phyloP scores from a whole-genome alignment of 2,888 invertebrate species.

The Sthenelais limicola region DNA sequence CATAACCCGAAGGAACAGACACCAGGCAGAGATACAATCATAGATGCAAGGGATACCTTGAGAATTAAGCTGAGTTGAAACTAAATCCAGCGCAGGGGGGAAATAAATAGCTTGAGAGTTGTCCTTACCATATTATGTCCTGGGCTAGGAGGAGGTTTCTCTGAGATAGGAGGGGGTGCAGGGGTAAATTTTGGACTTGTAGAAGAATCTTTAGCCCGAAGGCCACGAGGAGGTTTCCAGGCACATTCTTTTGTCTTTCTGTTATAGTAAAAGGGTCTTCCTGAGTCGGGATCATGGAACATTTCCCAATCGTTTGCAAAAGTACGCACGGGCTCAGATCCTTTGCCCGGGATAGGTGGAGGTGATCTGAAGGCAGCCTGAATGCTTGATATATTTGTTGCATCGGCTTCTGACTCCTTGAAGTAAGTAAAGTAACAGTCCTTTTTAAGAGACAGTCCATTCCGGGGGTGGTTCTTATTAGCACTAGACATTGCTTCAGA shows the following conservation, averaged over 20 bases:
- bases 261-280: slow-evolving; percentile 70
- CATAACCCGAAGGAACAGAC: too few relatives aligned
- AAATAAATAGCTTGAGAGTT: too few relatives aligned
- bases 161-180: slow-evolving; percentile 11
- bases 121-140: too few relatives aligned
- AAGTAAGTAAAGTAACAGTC: too few relatives aligned
- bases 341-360: slow-evolving; percentile 16
- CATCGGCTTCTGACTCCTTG: slow-evolving; percentile 21
- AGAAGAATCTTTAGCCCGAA: slow-evolving; percentile 11
- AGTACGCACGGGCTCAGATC: slow-evolving; percentile 48
- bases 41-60: too few relatives aligned
- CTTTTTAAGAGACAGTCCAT: too few relatives aligned
- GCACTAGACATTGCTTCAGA: too few relatives aligned
- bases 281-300: slow-evolving; percentile 64
- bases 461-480: too few relatives aligned
- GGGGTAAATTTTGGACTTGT: background rate
- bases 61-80: too few relatives aligned
- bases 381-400: slow-evolving; percentile 10
- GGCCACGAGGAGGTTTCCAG: slow-evolving; percentile 71
- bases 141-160: slow-evolving; percentile 20
- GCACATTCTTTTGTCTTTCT: slow-evolving; percentile 66
- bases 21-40: too few relatives aligned
- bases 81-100: too few relatives aligned
- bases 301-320: slow-evolving; percentile 68
- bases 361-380: slow-evolving; percentile 10